These are phyloP conservation scores for Cephalopholis sonnerati DNA, from an alignment of 2,113 vertebrate genomes.

Conservation along the genomic window DNA sequence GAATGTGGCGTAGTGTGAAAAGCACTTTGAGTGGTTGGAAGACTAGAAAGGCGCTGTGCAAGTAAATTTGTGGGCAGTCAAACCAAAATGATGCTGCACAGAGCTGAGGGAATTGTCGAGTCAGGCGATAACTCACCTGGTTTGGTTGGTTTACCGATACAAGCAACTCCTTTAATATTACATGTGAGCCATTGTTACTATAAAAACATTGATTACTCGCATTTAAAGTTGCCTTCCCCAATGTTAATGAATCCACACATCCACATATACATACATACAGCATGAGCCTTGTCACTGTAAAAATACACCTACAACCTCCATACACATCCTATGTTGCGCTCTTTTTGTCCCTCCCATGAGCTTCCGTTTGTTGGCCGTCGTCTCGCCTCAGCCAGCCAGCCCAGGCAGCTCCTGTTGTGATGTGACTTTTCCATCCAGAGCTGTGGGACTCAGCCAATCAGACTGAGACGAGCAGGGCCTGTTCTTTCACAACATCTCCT, in stretches of 20 bases:
- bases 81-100: too few species aligned
- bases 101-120: too few species aligned
- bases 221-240: not conserved
- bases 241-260: not conserved
- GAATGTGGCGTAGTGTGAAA: too few species aligned
- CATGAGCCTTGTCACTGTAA: not conserved
- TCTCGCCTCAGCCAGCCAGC: conserved; percentile 15
- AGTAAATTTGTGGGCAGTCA: too few species aligned
- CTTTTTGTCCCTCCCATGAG: conserved; percentile 10
- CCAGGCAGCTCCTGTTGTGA: conserved; percentile 57
- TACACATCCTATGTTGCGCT: conserved; percentile 8
- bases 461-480: conserved; percentile 42
- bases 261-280: conserved; percentile 4
- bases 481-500: conserved; percentile 59
- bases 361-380: conserved; percentile 50
- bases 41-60: too few species aligned
- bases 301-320: conserved; percentile 9
- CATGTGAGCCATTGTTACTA: not conserved
- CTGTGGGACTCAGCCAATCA: conserved; percentile 45
- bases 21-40: too few species aligned
- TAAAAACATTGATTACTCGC: not conserved
- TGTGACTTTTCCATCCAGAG: conserved; percentile 70
- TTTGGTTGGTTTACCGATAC: not conserved
- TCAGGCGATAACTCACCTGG: not conserved
- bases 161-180: not conserved